phyloP scores from a whole-genome alignment of 2,113 vertebrate genomes.

The Neomonachus schauinslandi region DNA sequence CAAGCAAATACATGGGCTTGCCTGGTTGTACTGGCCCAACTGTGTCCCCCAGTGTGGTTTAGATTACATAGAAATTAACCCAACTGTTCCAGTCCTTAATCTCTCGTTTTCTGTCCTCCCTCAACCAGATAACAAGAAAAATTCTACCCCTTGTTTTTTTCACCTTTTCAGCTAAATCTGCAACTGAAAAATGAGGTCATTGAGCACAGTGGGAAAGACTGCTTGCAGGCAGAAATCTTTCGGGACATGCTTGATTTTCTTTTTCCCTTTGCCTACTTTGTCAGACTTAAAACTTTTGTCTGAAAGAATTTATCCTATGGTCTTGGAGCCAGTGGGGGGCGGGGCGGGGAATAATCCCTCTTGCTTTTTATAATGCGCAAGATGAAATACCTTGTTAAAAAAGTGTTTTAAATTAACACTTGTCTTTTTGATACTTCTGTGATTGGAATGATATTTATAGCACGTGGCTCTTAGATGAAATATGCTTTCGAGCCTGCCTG shows the following conservation, averaged over 20 bases:
- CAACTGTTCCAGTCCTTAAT: neutral
- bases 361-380: conserved; percentile 6
- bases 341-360: neutral
- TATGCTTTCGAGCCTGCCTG: neutral
- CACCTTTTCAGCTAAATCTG: conserved; percentile 40
- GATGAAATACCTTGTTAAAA: conserved; percentile 57
- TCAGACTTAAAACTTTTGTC: conserved; percentile 35
- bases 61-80: neutral
- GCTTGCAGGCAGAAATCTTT: neutral
- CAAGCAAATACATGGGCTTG: neutral
- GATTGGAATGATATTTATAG: neutral
- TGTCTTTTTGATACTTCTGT: neutral
- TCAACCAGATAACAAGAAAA: neutral
- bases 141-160: neutral
- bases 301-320: neutral
- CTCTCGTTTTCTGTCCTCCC: neutral
- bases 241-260: neutral
- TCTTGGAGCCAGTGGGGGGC: neutral
- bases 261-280: neutral
- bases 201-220: neutral
- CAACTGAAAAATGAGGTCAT: conserved; percentile 46
- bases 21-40: neutral
- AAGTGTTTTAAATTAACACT: neutral
- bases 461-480: neutral
- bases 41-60: neutral